phyloP scores from a whole-genome alignment of 2,797 vertebrate genomes.

The Trachops cirrhosus region DNA sequence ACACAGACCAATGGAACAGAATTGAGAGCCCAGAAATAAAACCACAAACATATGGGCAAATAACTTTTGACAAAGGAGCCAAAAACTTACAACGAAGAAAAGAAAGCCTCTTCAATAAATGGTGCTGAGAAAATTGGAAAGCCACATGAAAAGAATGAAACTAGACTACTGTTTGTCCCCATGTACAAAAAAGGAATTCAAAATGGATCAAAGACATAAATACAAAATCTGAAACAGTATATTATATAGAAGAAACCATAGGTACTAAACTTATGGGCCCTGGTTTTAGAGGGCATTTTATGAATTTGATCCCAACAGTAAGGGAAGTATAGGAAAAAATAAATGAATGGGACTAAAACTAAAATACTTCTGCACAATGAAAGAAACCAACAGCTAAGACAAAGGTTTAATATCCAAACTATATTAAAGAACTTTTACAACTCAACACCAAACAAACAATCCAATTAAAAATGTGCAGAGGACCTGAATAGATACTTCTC shows the following conservation, averaged over 20 bases:
- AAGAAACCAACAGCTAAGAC: neutral
- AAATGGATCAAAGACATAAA: neutral
- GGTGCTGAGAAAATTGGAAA: neutral
- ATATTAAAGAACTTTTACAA: too few species aligned
- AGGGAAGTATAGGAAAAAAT: neutral
- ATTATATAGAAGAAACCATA: neutral
- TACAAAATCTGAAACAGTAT: neutral
- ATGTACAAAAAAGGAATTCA: neutral
- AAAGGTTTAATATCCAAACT: too few species aligned
- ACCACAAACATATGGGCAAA: neutral
- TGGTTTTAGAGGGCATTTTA: neutral
- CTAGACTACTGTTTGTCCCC: neutral
- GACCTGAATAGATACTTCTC: neutral
- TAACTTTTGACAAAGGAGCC: neutral
- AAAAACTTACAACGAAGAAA: neutral
- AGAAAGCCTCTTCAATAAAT: neutral
- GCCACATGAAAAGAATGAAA: neutral
- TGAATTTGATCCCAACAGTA: neutral
- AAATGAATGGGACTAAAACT: neutral
- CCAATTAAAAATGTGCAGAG: neutral
- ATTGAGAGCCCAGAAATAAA: neutral
- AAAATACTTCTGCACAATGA: neutral
- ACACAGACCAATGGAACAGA: neutral
- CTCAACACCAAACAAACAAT: neutral
- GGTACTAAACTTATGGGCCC: neutral